phyloP scores from a whole-genome alignment of 2,113 vertebrate species.

The Equus przewalskii region DNA sequence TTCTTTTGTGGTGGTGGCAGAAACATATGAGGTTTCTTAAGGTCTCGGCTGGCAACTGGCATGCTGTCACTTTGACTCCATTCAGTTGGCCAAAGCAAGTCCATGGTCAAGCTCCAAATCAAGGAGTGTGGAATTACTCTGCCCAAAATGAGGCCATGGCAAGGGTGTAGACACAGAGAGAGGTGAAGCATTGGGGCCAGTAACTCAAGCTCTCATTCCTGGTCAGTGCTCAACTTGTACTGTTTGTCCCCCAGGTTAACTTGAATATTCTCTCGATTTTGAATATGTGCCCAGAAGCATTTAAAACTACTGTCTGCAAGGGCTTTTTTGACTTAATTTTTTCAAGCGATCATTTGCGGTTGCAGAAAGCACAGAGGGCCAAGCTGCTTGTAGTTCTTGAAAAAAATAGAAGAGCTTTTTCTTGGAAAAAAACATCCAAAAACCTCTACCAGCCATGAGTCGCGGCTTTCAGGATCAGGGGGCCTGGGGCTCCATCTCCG shows the following conservation, averaged over 20 bases:
- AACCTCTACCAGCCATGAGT: neutral
- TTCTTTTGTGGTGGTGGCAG: neutral
- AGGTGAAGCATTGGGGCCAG: neutral
- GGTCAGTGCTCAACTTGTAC: fast-evolving
- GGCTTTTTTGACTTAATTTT: neutral
- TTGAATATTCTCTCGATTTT: neutral
- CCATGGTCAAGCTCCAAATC: neutral
- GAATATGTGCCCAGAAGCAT: neutral
- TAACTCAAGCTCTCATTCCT: neutral
- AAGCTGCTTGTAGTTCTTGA: neutral
- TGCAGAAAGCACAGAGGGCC: neutral
- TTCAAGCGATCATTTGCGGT: neutral
- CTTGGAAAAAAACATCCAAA: neutral
- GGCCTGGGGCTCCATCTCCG: neutral
- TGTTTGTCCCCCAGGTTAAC: fast-evolving
- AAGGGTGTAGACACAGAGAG: neutral
- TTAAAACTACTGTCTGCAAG: neutral
- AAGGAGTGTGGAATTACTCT: neutral
- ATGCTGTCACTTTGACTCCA: neutral
- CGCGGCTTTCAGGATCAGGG: neutral
- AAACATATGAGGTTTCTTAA: neutral
- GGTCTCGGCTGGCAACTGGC: neutral
- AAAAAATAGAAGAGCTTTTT: neutral
- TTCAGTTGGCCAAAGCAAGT: neutral
- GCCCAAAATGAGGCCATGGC: fast-evolving